Percentiles rank a stretch among this genome's conserved stretches.
phyloP scores from a whole-genome alignment of 2,797 vertebrate genomes.

The Hypotaenidia philippensis region DNA sequence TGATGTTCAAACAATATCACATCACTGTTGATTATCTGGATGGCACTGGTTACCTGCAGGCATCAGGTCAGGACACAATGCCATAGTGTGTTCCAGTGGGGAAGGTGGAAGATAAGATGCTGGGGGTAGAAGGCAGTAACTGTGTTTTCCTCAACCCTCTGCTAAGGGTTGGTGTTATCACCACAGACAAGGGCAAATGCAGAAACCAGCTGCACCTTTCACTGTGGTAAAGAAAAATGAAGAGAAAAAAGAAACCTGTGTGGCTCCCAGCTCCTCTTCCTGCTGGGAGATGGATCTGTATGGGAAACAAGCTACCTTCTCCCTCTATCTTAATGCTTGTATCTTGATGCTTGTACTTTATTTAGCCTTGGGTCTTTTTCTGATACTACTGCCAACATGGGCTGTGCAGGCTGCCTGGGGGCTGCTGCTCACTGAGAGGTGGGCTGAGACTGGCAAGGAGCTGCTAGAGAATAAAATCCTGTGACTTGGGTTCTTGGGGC shows the following conservation, averaged over 20 bases:
- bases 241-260: fast-evolving
- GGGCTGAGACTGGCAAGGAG: background rate
- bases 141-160: background rate
- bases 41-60: background rate
- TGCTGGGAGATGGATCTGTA: background rate
- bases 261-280: background rate
- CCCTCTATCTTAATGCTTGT: background rate
- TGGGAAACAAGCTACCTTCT: background rate
- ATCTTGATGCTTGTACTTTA: background rate
- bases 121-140: background rate
- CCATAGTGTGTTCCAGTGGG: background rate
- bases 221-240: background rate
- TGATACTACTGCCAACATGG: background rate
- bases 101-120: background rate
- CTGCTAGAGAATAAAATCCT: background rate
- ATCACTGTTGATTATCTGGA: background rate
- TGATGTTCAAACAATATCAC: background rate
- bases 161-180: background rate
- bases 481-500: background rate
- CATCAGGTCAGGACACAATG: background rate
- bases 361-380: background rate
- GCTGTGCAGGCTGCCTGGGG: background rate
- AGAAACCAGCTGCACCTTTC: background rate
- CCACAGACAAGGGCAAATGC: background rate
- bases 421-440: background rate